Evolutionary conservation across 64 coral and sea anemone species (phyloP), one percentile per base, ranked within the genome.

Genomic region (Montipora efflorescens): DNA sequence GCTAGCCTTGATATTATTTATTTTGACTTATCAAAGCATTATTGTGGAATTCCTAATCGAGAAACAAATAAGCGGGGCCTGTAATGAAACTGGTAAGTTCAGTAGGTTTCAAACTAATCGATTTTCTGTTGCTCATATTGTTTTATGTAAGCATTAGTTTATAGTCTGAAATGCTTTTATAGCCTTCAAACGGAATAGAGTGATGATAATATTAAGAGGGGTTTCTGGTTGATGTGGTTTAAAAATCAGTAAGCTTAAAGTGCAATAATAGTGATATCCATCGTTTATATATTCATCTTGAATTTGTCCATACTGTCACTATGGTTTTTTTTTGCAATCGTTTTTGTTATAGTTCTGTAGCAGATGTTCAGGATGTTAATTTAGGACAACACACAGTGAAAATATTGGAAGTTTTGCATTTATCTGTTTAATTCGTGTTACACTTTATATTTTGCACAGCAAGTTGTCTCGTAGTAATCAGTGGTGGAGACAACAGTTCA

Each of bases 21-120:
- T 84, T 15, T 53, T 97, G 2, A 95, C 90, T 9, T 97, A 95
- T 74, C 96, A 97, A 79, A 92, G 95, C 46, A 89, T 95, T 46
- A 81, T 90, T 61, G 83, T 97, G 66, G 89, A 95, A n/a, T 95
- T 97, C 44, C 59, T 97, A 7, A 90, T 92, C 57, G 93, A 94
- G 48, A 89, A 97, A 74, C 75, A 87, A 11, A 36, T 13, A 4
- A 71, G 28, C 21, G 74, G 80, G 6, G 74, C 61, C 49, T 92
- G 89, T 21, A 75, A 70, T 18, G 79, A 7, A 0, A 89, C 93
- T 16, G 84, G 96, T 98, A 94, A 98, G 96, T 69, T 19, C 16
- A 68, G 23, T 23, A 8, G 8, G 5, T 46, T 57, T 23, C 64
- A 3, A 8, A 11, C 53, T 57, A 57, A 8, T 77, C 7, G 70